Evolutionary conservation across 2,797 vertebrate species (phyloP), one percentile per base, ranked within the genome.

Genomic region (Oryzias dopingdopingensis): DNA sequence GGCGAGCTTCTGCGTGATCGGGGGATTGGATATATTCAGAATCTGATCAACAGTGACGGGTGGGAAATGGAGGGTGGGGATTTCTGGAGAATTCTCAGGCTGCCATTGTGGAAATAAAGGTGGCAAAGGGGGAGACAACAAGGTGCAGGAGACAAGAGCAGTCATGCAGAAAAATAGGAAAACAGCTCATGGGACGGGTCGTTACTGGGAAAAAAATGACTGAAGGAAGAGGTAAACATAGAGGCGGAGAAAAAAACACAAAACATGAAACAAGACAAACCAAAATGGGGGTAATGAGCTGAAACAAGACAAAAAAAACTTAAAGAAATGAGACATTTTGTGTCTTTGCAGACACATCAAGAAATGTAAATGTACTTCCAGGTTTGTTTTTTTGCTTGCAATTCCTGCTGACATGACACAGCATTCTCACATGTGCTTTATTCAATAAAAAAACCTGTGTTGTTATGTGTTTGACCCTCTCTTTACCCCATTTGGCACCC

Each of bases 1-100:
- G 3, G 60, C 1, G 56, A 18, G 57, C 49, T 67, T 54, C 47
- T 47, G 43, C 41, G 52, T 23, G 62, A 76, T 63, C 45, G 6
- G 15, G n/a, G 52, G 59, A 63, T 54, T 57, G 59, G 77, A 80
- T 52, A 29, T 70, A 83, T 79, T 79, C 54, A 12, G 40, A 72
- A 68, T 26, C 60, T 77, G 76, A 87, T 83, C 67, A 59, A 32
- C 63, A 12, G 69, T 68, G 83, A 84, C 67, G 53, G 74, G 42
- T 47, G 56, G 81, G 69, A 71, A 81, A 82, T 70, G 57, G 71
- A 77, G 49, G 59, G 49, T 76, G 62, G 52, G 70, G 69, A 74
- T 79, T 78, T 79, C 57, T 53, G 18, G 56, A 81, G 70, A 71
- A 75, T 84, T 80, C 69, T 67, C 44, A 4, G 6, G 37, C 32